Evolutionary conservation across 1,140 invertebrate genomes (phyloP), one percentile per base, ranked within the genome.

Genomic region (Bombus superbus): DNA sequence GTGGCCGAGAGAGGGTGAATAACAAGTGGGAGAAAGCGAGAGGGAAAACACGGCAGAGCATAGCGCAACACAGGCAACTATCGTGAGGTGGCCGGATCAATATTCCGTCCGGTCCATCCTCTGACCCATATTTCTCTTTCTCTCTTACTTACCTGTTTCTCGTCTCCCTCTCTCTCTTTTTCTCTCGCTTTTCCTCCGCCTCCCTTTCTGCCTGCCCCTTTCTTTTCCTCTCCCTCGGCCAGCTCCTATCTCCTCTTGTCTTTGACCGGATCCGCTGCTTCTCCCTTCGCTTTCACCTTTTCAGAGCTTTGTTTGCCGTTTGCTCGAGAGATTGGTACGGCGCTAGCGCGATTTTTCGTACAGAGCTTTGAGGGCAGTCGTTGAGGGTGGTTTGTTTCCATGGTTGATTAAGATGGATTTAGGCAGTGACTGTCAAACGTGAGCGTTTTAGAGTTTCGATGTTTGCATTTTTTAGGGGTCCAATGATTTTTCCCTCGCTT

Each of bases 41-140:
- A 83, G 72, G 85, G 86, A 88, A 90, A 90, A 90, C 83, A 85
- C 85, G 87, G 88, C 86, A 91, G 86, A 89, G 84, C 90, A 88
- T 88, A 92, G 91, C 89, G 85, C 90, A 92, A 91, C 91, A 92
- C 91, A 93, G 92, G 92, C 91, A 92, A 92, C 93, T 94, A 94
- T 94, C 92, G 93, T 91, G 92, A 93, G 92, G 88, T 93, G 92
- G 92, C 83, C 92, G 93, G 94, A 95, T 95, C 94, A 95, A 95
- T 95, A 95, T 95, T 94, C 94, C 94, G 94, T 93, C 94, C 93
- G 93, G 94, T 95, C 94, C 94, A 95, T 95, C 94, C 94, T 94
- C 93, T 94, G 94, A 95, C 94, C 93, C 92, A 94, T 94, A 94
- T 94, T 92, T 94, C 92, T 93, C 92, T 92, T 93, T 94, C 91